Percentiles rank a stretch among this genome's conserved stretches.
Conservation (phyloP, 1,140 invertebrate genomes). For the Bombus terrestris region DNA sequence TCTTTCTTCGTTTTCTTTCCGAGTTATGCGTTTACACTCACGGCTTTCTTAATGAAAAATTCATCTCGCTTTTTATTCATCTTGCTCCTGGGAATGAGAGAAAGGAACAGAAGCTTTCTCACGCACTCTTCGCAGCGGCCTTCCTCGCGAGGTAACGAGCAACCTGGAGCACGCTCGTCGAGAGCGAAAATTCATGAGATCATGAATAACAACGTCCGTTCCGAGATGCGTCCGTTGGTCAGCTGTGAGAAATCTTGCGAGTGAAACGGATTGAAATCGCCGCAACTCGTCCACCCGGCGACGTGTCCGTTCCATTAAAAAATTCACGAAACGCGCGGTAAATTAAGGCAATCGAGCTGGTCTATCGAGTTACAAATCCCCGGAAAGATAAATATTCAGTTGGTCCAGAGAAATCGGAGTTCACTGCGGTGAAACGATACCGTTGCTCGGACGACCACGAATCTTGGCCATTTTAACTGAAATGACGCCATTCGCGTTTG, state of each 20-base stretch:
- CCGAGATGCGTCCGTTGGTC: not conserved
- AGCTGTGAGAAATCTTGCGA: not conserved
- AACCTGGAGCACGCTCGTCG: constrained; percentile 46
- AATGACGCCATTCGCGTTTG: constrained; percentile 14
- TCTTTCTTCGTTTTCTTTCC: no score
- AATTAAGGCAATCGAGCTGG: constrained; percentile 13
- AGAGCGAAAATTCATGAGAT: constrained; percentile 80
- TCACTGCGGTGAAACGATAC: constrained; percentile 7
- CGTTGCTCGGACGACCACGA: constrained; percentile 1
- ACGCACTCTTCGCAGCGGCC: not conserved
- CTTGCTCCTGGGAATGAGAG: not conserved
- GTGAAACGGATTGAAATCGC: not conserved
- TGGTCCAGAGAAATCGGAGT: constrained; percentile 11
- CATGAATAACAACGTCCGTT: constrained; percentile 77
- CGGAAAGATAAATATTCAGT: not conserved
- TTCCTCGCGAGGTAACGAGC: constrained; percentile 59
- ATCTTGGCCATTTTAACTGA: not conserved
- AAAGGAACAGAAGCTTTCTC: not conserved
- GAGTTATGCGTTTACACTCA: constrained; percentile 41
- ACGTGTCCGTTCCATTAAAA: not conserved
- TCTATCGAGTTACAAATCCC: not conserved
- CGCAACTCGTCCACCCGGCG: not conserved
- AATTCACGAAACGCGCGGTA: not conserved
- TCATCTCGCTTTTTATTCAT: not conserved
- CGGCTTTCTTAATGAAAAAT: constrained; percentile 46